These are phyloP conservation scores for Stratiolaelaps scimitus DNA, from an alignment of 1,140 invertebrate genomes.

Conservation along the genomic window DNA sequence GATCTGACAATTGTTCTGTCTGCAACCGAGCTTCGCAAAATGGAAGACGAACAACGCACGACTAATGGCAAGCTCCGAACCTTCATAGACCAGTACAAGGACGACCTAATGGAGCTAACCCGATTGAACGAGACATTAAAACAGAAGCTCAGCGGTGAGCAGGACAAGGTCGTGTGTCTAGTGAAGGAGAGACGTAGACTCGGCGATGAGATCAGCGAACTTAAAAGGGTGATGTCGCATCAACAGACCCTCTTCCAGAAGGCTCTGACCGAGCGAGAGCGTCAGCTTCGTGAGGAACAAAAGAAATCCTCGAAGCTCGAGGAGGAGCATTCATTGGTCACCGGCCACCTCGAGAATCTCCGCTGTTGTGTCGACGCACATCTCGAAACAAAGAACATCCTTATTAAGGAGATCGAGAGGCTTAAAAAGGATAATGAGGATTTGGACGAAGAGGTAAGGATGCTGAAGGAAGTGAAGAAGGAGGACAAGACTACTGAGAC, in stretches of 20 bases:
- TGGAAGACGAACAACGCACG: constrained; percentile 13
- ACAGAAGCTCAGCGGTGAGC: constrained; percentile 5
- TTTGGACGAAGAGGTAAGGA: background rate
- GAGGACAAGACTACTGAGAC: background rate
- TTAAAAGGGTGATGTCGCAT: background rate
- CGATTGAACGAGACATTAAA: background rate
- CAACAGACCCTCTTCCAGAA: background rate
- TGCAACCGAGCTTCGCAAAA: constrained; percentile 3
- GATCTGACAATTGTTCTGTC: constrained; percentile 14
- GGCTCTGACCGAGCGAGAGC: constrained; percentile 6
- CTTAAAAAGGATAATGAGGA: constrained; percentile 6
- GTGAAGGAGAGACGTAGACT: background rate
- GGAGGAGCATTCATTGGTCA: background rate
- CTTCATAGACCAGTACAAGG: constrained; percentile 18
- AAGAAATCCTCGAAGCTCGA: background rate
- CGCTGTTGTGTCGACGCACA: constrained; percentile 23
- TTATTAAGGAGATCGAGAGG: constrained; percentile 9
- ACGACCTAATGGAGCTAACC: constrained; percentile 16
- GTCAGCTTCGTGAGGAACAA: constrained; percentile 20
- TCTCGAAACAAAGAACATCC: constrained; percentile 20
- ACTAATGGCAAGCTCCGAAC: constrained; percentile 3
- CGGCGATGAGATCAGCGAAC: background rate
- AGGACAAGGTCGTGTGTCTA: background rate
- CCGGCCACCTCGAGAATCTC: constrained; percentile 1
- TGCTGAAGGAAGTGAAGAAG: background rate